Evolutionary conservation across 2,888 invertebrate genomes (phyloP).

Genomic region (Ormyrus thymus): DNA sequence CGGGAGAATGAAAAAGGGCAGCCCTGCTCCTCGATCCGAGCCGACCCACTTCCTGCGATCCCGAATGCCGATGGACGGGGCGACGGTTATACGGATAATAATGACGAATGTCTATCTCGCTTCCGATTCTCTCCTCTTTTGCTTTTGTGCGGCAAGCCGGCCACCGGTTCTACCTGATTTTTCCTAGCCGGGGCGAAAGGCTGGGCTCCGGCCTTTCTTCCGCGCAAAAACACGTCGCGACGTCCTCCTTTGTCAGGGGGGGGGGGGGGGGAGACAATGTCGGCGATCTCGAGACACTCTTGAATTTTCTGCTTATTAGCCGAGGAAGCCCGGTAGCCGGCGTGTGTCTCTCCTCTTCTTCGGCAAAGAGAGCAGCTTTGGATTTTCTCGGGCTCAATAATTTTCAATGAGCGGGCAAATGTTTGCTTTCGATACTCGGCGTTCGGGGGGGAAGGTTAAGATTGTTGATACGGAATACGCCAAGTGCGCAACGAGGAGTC

Average conservation of each 20-base stretch:
- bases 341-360: background rate
- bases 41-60: slow-evolving; percentile 73
- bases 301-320: slow-evolving; percentile 22
- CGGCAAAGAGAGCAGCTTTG: slow-evolving; percentile 31
- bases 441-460: background rate
- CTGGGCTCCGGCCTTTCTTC: slow-evolving; percentile 1
- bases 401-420: slow-evolving; percentile 36
- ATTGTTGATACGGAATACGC: too few relatives aligned
- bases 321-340: background rate
- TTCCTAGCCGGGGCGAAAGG: background rate
- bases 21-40: slow-evolving; percentile 69
- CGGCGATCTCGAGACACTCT: slow-evolving; percentile 3
- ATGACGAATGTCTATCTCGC: slow-evolving; percentile 67
- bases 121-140: slow-evolving; percentile 53
- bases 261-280: background rate
- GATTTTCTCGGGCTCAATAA: slow-evolving; percentile 37
- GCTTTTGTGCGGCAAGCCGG: slow-evolving; percentile 27
- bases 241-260: background rate
- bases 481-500: too few relatives aligned
- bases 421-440: slow-evolving; percentile 18
- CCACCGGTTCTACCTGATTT: slow-evolving; percentile 46
- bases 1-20: slow-evolving; percentile 68
- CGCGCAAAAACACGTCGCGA: background rate
- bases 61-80: slow-evolving; percentile 64
- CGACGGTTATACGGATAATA: slow-evolving; percentile 64